Evolutionary conservation across 2,113 vertebrate genomes (phyloP).

Genomic region (Cephalopterus ornatus): DNA sequence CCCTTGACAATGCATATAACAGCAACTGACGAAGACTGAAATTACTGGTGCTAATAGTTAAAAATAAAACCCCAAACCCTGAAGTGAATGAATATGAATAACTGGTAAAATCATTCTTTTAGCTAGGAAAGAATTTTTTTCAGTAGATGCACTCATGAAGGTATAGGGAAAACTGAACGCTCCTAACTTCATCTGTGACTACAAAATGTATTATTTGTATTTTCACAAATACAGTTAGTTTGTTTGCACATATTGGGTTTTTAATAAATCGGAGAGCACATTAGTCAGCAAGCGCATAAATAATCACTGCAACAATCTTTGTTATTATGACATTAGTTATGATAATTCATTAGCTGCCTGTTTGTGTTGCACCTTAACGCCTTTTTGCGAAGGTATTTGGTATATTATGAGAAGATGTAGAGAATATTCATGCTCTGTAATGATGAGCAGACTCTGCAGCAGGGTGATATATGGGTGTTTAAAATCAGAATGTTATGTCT

Average conservation of each 20-base stretch:
- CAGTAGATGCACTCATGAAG: background rate
- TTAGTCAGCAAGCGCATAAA: slow-evolving; percentile 25
- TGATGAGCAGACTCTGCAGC: background rate
- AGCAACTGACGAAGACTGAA: background rate
- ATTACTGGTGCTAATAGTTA: background rate
- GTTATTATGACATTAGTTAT: slow-evolving; percentile 55
- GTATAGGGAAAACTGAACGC: background rate
- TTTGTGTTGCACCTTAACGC: background rate
- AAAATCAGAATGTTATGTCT: background rate
- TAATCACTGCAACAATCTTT: slow-evolving; percentile 32
- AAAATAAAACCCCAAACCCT: background rate
- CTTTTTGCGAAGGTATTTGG: background rate
- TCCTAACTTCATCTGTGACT: background rate
- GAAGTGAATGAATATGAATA: background rate
- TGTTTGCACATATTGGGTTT: slow-evolving; percentile 22
- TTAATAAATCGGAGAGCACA: slow-evolving; percentile 32
- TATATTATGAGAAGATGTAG: background rate
- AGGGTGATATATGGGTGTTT: background rate
- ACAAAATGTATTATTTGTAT: background rate
- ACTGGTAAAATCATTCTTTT: background rate
- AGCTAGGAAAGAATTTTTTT: background rate
- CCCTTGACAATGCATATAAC: background rate
- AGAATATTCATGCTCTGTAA: background rate
- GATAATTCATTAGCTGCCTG: slow-evolving; percentile 42
- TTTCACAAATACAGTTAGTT: background rate